A percentile compares a stretch with the other conserved stretches of the same genome.
Conservation (phyloP, 2,113 vertebrate genomes). For the Hylia prasina region DNA sequence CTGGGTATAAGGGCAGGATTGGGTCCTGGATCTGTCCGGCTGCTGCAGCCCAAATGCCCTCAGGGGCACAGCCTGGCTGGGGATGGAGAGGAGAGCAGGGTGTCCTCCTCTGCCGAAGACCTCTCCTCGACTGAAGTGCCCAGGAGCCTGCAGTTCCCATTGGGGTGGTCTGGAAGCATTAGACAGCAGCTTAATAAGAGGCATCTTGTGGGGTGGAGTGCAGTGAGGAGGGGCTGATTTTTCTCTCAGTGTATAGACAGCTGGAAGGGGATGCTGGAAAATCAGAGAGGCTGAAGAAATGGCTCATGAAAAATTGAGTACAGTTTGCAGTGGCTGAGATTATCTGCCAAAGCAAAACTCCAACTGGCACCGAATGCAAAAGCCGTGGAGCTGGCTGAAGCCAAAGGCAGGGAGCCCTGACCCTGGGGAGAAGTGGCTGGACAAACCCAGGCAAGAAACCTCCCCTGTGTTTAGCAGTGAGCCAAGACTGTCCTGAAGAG, state of each 20-base stretch:
- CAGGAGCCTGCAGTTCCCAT: not conserved
- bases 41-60: not conserved
- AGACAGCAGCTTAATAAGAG: not conserved
- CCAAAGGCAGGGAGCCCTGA: not conserved
- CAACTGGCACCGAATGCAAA: not conserved
- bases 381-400: not conserved
- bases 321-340: not conserved
- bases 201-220: not conserved
- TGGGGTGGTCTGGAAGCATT: not conserved
- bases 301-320: not conserved
- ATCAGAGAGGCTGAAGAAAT: not conserved
- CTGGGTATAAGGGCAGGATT: not conserved
- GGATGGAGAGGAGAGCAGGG: not conserved
- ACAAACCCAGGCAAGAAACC: not conserved
- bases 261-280: conserved; percentile 21
- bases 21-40: not conserved
- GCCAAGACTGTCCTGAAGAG: not conserved
- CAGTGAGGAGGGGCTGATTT: not conserved
- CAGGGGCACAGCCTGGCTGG: not conserved
- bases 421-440: not conserved
- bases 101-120: not conserved
- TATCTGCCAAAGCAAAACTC: not conserved
- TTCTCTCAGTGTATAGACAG: not conserved
- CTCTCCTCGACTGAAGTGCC: not conserved
- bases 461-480: not conserved